Base-by-base conservation (phyloP, 1,140 invertebrate species). In the Asbolus verrucosus region DNA sequence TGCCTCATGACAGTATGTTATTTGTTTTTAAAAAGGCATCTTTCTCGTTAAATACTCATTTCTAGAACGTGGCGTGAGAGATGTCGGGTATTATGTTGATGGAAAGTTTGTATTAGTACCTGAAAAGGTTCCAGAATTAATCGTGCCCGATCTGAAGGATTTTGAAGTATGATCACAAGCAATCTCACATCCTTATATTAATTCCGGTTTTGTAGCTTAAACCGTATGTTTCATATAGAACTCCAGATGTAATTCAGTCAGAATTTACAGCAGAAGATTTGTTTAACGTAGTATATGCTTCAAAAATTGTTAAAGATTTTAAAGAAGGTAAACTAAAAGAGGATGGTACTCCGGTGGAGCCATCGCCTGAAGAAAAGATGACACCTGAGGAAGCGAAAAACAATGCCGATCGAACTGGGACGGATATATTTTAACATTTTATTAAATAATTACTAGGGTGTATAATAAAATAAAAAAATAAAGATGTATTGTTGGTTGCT, bases 101-200 rank as follows among this genome's bases (percentile, higher is more conserved):
- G 85, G 86, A 11, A 82, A 83, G 71, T 93, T 87, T 81, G 81
- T 90, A 1, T 72, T 76, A 14, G 81, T 98, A 11, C 90, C 90
- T n/a, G 96, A 98, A 87, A 94, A 92, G 89, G 89, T 96, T 71
- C 95, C 96, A 6, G 92, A 98, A 80, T 78, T 98, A 9, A 89
- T 98, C 69, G 96, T 98, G 11, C 97, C 97, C 0, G 89, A 97
- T 80, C 82, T 98, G 2, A 90, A 86, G 73, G 88, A 85, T 69
- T 94, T 87, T 78, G 81, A 90, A 73, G 87, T 88, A 82, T 60
- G 24, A n/a, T n/a, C n/a, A n/a, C n/a, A n/a, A n/a, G n/a, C n/a
- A n/a, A n/a, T n/a, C 11, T 62, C 65, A 11, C 3, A 8, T 4
- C 24, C 3, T 8, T 27, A 8, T 70, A n/a, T 27, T 41, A 30